Evolutionary conservation across 2,797 vertebrate species (phyloP).

Genomic region (Platyrinchus mystaceus): DNA sequence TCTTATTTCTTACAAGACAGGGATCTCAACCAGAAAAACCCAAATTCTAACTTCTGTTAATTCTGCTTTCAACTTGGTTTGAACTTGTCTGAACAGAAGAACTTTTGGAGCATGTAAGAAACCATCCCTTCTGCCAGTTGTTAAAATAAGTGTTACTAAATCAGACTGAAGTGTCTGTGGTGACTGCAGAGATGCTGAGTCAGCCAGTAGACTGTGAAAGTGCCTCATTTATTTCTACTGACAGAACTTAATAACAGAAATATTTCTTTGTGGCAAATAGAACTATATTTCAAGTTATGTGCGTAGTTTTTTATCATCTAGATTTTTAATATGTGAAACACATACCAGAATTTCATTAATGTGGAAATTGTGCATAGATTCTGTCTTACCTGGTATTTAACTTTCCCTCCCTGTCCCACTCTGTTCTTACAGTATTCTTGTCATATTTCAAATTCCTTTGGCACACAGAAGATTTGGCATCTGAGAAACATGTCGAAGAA

Average conservation of each 20-base stretch:
- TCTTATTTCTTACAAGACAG: background rate
- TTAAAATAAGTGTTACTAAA: background rate
- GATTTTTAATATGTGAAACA: background rate
- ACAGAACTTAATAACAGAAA: background rate
- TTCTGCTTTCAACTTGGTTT: background rate
- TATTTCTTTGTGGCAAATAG: background rate
- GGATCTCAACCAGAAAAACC: background rate
- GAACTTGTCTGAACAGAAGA: background rate
- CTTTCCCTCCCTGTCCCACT: background rate
- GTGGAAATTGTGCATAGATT: background rate
- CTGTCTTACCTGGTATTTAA: background rate
- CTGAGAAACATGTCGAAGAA: background rate
- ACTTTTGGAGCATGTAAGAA: background rate
- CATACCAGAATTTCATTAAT: background rate
- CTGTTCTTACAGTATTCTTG: slow-evolving; percentile 83
- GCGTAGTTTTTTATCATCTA: background rate
- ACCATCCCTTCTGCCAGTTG: background rate
- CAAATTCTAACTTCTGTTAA: background rate
- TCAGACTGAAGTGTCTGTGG: background rate
- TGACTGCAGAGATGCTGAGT: background rate
- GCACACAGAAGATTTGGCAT: slow-evolving; percentile 12
- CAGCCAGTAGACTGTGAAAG: background rate
- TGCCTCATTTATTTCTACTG: background rate
- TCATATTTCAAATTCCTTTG: slow-evolving; percentile 85
- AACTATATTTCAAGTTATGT: background rate